phyloP scores from a whole-genome alignment of 1,140 invertebrate genomes.

The Bombyx mori region DNA sequence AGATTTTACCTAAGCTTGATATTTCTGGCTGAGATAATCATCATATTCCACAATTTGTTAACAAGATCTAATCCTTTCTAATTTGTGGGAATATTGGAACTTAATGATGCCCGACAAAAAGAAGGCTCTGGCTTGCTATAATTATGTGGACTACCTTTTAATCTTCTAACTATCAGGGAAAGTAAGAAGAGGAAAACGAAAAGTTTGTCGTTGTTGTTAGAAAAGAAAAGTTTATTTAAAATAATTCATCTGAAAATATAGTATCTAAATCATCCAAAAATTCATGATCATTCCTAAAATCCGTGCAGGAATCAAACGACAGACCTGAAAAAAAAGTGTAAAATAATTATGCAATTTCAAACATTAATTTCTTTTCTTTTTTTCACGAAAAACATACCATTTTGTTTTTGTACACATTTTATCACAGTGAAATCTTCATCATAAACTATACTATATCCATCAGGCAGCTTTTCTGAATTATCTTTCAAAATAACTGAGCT shows the following conservation, averaged over 20 bases:
- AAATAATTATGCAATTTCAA: slow-evolving; percentile 1
- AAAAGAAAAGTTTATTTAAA: slow-evolving; percentile 16
- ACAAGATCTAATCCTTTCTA: too few species aligned
- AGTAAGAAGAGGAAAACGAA: too few species aligned
- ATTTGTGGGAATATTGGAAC: too few species aligned
- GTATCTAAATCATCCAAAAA: slow-evolving; percentile 41
- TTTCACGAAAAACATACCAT: slow-evolving; percentile 24
- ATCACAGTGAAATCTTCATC: slow-evolving; percentile 46
- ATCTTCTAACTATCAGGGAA: too few species aligned
- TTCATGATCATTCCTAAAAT: too few species aligned
- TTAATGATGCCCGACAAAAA: neutral
- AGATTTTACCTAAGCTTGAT: too few species aligned
- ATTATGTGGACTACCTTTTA: neutral
- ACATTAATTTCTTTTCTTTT: neutral
- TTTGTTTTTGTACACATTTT: slow-evolving; percentile 24
- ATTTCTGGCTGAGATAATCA: too few species aligned
- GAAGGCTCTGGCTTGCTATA: too few species aligned
- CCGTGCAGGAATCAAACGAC: too few species aligned
- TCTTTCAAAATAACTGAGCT: slow-evolving; percentile 37
- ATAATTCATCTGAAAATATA: slow-evolving; percentile 49
- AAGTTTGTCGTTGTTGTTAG: too few species aligned
- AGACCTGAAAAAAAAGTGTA: neutral
- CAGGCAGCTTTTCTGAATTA: slow-evolving; percentile 27
- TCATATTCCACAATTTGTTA: too few species aligned
- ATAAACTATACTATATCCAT: slow-evolving; percentile 34